Evolutionary conservation across 1,140 invertebrate species (phyloP).

Genomic region (Drosophila persimilis): DNA sequence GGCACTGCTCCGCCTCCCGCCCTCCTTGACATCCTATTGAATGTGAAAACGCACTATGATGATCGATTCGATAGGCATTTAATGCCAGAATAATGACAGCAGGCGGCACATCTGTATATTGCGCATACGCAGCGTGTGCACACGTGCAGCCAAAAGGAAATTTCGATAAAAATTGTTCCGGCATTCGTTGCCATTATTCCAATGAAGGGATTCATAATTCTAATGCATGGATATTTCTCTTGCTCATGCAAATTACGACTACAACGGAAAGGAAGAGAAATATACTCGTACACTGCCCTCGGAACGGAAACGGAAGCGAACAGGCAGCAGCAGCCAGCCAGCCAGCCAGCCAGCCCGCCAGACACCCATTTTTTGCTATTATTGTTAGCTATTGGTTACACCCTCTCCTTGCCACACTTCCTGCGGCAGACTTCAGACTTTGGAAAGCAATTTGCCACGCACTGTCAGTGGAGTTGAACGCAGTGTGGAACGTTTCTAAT

Average conservation of each 20-base stretch:
- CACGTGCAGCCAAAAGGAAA: slow-evolving; percentile 26
- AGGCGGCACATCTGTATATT: slow-evolving; percentile 53
- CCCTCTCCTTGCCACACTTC: slow-evolving; percentile 11
- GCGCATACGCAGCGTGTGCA: slow-evolving; percentile 73
- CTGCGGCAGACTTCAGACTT: slow-evolving; percentile 67
- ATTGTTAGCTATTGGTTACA: slow-evolving; percentile 70
- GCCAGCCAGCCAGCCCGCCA: slow-evolving; percentile 33
- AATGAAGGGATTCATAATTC: slow-evolving; percentile 63
- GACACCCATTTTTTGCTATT: slow-evolving; percentile 66
- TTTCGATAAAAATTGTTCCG: slow-evolving; percentile 54
- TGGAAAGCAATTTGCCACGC: slow-evolving; percentile 81
- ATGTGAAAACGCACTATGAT: slow-evolving; percentile 41
- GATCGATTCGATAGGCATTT: slow-evolving; percentile 63
- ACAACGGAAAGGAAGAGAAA: slow-evolving; percentile 18
- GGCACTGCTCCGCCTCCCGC: slow-evolving; percentile 4
- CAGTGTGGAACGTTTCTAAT: slow-evolving; percentile 78
- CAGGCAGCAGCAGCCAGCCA: slow-evolving; percentile 17
- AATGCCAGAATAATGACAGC: slow-evolving; percentile 69
- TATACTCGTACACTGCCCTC: too few species aligned
- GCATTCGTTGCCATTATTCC: slow-evolving; percentile 56
- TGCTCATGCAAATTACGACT: slow-evolving; percentile 72
- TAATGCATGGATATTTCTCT: slow-evolving; percentile 75
- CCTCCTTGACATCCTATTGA: neutral
- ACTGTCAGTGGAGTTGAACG: slow-evolving; percentile 81
- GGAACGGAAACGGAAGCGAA: slow-evolving; percentile 63